Base-by-base conservation (phyloP, 2,113 vertebrate genomes). In the Chauna torquata region DNA sequence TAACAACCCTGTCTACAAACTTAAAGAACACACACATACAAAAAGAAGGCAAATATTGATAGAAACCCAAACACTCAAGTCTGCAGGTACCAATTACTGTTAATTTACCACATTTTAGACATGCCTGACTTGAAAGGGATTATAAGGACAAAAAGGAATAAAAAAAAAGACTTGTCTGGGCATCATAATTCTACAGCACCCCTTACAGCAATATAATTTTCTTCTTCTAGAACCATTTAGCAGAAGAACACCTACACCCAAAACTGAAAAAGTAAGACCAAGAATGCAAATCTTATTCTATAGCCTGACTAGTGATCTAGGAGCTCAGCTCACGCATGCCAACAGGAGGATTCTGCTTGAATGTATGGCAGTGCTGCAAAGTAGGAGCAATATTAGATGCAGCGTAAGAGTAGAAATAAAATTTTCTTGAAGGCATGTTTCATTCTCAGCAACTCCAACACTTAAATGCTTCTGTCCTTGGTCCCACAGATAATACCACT, bases 21-120 rank as follows among this genome's bases (percentile, higher is more conserved):
- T 19, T 11, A 40, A 59, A 80, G 34, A 15, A 40, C 20, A 81
- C 3, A 79, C 3, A 49, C 1, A 44, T 0, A 0, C 4, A 68
- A 17, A 75, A 75, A 54, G 2, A 54, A 2, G 54, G 25, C 34
- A 79, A 45, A 75, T 71, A 75, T 1, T 45, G 42, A 44, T 4
- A 89, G 32, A 84, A 94, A 71, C 4, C 18, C 24, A 92, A 75
- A 69, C 16, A 66, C 40, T 61, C 44, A 66, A 85, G 45, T 45
- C 27, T 17, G 59, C 22, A 62, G 6, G 32, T 70, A 17, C 14
- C 25, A 58, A 27, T 25, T 22, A 42, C 61, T 76, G 16, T 44
- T 87, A 18, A 32, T 25, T 45, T 45, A 49, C 30, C 1, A 8
- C 19, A 70, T 86, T 90, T 86, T 66, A 58, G 30, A 74, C 14